A percentile compares a stretch with the other conserved stretches of the same genome.
Conservation (phyloP, 2,113 vertebrate genomes). For the Gorsachius goisagi region DNA sequence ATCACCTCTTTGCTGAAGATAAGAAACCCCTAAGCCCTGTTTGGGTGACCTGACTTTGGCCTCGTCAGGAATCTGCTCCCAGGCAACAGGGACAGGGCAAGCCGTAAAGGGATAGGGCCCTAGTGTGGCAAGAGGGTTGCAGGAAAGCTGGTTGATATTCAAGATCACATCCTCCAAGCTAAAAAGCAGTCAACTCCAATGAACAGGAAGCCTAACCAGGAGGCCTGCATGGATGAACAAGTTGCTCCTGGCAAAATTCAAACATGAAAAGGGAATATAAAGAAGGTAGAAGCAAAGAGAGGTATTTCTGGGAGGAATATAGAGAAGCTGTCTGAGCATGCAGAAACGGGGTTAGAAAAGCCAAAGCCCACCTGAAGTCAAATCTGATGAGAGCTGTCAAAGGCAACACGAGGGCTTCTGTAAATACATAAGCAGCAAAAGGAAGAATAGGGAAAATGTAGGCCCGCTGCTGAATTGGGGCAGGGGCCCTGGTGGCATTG, state of each 20-base stretch:
- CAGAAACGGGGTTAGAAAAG: background rate
- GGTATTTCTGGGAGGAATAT: background rate
- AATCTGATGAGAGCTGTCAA: background rate
- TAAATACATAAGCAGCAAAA: background rate
- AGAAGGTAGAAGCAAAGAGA: background rate
- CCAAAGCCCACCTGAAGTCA: background rate
- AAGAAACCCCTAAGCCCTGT: background rate
- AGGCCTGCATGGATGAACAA: background rate
- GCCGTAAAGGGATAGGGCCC: background rate
- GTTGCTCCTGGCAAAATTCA: background rate
- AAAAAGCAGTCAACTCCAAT: background rate
- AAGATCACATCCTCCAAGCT: background rate
- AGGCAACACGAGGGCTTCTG: background rate
- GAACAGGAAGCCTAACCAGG: background rate
- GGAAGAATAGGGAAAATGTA: fast-evolving
- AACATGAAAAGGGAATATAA: background rate
- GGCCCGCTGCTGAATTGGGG: background rate
- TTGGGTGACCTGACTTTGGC: background rate
- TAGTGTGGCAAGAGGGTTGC: background rate
- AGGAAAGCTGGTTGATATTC: background rate
- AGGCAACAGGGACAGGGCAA: background rate
- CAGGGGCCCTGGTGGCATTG: background rate
- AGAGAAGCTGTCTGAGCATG: background rate
- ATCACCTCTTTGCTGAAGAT: background rate
- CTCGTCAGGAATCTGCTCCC: background rate